Conservation (phyloP, 2,797 vertebrate genomes). For the Amblyraja radiata region DNA sequence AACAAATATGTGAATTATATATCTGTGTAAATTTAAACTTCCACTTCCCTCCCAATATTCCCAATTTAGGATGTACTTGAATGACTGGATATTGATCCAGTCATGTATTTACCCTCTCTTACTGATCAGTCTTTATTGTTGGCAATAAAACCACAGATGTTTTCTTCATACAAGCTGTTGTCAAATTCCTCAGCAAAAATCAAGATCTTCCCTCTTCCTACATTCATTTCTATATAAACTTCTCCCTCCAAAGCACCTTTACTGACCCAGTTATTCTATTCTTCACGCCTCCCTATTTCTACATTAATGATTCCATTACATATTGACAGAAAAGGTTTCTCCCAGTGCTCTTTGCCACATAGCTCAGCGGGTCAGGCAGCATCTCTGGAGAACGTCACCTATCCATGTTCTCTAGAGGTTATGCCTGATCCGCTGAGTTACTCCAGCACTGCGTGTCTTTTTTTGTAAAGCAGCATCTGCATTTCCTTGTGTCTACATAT, state of each 20-base stretch:
- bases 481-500: too few relatives aligned
- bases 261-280: neutral
- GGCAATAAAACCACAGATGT: neutral
- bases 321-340: neutral
- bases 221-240: neutral
- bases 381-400: too few relatives aligned
- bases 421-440: too few relatives aligned
- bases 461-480: too few relatives aligned
- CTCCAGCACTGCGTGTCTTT: too few relatives aligned
- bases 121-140: neutral
- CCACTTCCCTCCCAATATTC: neutral
- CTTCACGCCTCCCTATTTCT: neutral
- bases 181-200: neutral
- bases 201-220: neutral
- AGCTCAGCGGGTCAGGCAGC: too few relatives aligned
- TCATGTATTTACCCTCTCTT: neutral
- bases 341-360: neutral
- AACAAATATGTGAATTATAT: neutral
- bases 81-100: neutral
- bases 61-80: neutral
- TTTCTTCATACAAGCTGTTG: neutral
- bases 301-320: neutral
- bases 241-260: neutral
- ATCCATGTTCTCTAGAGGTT: too few relatives aligned
- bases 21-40: neutral